Percentiles rank a stretch among this genome's conserved stretches.
These are phyloP conservation scores for Pachymerium ferrugineum DNA, from an alignment of 2,888 invertebrate species.

Conservation along the genomic window DNA sequence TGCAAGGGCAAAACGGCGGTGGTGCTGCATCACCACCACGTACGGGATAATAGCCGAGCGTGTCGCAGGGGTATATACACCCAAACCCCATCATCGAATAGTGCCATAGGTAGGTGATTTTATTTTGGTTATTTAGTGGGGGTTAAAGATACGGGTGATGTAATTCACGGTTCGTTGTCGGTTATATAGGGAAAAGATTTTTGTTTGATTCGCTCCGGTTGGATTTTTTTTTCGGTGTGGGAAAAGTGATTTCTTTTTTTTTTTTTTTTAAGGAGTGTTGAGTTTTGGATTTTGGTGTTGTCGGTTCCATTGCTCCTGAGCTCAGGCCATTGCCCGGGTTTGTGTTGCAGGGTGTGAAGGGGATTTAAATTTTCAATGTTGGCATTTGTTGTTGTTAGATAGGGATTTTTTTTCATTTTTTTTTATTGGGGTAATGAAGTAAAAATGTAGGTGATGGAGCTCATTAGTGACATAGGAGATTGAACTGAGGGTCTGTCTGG, in stretches of 20 bases:
- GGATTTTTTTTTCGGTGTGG: no score
- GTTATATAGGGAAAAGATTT: no score
- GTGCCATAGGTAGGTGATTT: no score
- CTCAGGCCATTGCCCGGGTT: constrained; percentile 7
- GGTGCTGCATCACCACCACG: neutral
- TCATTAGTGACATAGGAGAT: constrained; percentile 13
- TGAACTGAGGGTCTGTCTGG: neutral
- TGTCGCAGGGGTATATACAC: no score
- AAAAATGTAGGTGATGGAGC: neutral
- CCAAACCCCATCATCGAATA: no score
- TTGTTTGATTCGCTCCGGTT: no score
- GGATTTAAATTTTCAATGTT: neutral
- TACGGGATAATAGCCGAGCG: neutral
- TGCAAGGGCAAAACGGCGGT: neutral
- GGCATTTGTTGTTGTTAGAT: neutral
- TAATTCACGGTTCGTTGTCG: no score
- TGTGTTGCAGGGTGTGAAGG: neutral
- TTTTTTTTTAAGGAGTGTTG: no score
- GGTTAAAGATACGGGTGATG: no score
- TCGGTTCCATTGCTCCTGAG: neutral
- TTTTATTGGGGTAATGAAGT: neutral
- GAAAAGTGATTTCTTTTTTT: no score
- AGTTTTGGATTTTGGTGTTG: no score
- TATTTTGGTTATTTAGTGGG: no score
- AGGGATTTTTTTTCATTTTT: neutral